Evolutionary conservation across 2,797 vertebrate genomes (phyloP).

Genomic region (Silurus aristotelis): DNA sequence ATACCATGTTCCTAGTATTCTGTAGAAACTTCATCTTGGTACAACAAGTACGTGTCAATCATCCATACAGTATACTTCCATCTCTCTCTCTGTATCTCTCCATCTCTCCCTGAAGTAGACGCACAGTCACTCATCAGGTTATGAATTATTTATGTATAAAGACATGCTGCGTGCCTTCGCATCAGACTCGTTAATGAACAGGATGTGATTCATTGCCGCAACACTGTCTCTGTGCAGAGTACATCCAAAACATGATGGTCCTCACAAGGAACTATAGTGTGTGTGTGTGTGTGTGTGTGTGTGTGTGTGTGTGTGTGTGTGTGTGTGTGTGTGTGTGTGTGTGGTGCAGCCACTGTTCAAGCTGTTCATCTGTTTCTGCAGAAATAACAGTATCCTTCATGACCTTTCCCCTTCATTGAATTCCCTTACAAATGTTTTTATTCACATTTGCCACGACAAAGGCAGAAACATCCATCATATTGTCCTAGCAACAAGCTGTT

Average conservation of each 20-base stretch:
- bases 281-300: too few species aligned
- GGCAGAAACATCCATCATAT: too few species aligned
- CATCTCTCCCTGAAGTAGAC: background rate
- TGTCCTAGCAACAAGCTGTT: background rate
- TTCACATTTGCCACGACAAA: too few species aligned
- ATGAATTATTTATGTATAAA: constrained; percentile 30
- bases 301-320: too few species aligned
- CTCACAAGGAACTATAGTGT: too few species aligned
- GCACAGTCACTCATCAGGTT: background rate
- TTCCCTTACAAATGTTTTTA: background rate
- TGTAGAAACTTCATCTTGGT: background rate
- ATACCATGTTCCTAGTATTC: background rate
- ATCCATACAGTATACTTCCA: background rate
- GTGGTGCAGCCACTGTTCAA: too few species aligned
- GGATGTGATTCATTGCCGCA: constrained; percentile 9
- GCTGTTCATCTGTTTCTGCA: background rate
- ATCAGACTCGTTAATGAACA: background rate
- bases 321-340: too few species aligned
- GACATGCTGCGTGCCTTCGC: background rate
- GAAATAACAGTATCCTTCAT: background rate
- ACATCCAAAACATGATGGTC: background rate
- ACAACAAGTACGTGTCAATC: background rate
- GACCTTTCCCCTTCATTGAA: background rate
- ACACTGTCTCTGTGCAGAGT: background rate
- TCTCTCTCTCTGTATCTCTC: background rate